Evolutionary conservation across 2,888 invertebrate species (phyloP), one percentile per base, ranked within the genome.

Genomic region (Phymatocera aterrima): DNA sequence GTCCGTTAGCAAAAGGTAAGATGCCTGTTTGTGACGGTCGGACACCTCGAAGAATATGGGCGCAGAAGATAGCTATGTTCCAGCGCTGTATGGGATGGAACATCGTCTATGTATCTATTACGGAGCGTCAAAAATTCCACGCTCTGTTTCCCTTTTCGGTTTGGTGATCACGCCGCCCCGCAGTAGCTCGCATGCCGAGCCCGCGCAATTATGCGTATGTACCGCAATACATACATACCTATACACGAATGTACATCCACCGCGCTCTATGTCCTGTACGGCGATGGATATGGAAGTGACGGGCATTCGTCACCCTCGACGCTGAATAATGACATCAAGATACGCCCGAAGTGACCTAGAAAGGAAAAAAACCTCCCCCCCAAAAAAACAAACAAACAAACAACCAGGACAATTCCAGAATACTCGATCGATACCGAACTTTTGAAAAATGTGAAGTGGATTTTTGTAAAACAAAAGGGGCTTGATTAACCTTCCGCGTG

Each of bases 181-280:
- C 37, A 34, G 61, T 37, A 18, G 34, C 37, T 64, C 51, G 40
- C 57, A 34, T 61, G 34, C 34, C 61, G 34, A n/a, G n/a, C 6
- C 37, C 21, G n/a, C 77, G 61, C 60, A 75, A 75, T 18, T 60
- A 54, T 70, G 70, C 57, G 24, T 28, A 15, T n/a, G n/a, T n/a
- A n/a, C n/a, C n/a, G n/a, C n/a, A 57, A 57, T 57, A 28, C 21
- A 24, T 54, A 54, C 21, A 2, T 24, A 28, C 46, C 51, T 70
- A n/a, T 43, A 54, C 12, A 12, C 70, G 37, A 40, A 28, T 54
- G 28, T 24, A 21, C 15, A 37, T 70, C 31, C n/a, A n/a, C n/a
- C n/a, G n/a, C n/a, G n/a, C n/a, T n/a, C n/a, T n/a, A n/a, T n/a
- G n/a, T n/a, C n/a, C n/a, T n/a, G n/a, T n/a, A n/a, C n/a, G n/a